Conservation (phyloP, 2,113 vertebrate genomes). For the Ailurus styani region DNA sequence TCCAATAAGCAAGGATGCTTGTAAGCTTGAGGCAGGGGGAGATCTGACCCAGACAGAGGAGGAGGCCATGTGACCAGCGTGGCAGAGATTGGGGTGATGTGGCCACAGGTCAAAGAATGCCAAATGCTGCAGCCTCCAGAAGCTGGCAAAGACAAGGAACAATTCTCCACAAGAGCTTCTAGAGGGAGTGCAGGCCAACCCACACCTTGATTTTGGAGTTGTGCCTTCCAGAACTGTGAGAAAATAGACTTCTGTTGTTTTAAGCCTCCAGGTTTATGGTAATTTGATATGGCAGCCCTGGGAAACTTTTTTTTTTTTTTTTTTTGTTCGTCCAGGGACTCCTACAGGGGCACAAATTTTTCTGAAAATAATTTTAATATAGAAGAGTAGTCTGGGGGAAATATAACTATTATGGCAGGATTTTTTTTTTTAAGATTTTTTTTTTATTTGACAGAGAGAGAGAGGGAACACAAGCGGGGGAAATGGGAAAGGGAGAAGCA, state of each 20-base stretch:
- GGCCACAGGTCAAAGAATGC: not conserved
- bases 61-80: not conserved
- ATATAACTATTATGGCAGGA: not conserved
- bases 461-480: too few species aligned
- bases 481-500: too few species aligned
- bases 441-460: too few species aligned
- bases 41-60: not conserved
- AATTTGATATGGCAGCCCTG: not conserved
- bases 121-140: not conserved
- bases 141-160: too few species aligned
- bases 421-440: too few species aligned
- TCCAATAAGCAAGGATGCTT: not conserved
- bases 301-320: not conserved
- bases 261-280: not conserved
- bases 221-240: not conserved
- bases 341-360: not conserved
- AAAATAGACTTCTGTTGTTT: not conserved
- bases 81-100: not conserved
- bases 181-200: fast-evolving
- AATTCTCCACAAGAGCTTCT: not conserved
- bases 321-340: not conserved
- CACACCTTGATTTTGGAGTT: not conserved
- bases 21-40: not conserved
- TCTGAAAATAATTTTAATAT: not conserved
- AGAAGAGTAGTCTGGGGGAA: not conserved